These are phyloP conservation scores for Oxyruncus cristatus DNA, from an alignment of 2,113 vertebrate species.

Conservation along the genomic window DNA sequence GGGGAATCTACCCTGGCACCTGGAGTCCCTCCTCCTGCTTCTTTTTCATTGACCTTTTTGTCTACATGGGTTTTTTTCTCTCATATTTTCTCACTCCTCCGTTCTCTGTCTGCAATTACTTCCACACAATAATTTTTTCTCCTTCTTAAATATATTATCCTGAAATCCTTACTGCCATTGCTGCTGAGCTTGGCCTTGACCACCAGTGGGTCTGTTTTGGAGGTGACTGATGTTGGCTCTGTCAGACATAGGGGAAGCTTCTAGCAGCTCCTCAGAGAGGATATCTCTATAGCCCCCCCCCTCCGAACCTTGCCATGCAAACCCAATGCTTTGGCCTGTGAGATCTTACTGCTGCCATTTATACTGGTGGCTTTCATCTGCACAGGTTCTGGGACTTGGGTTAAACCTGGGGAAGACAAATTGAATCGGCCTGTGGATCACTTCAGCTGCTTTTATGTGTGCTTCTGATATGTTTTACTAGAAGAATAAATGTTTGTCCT, in stretches of 20 bases:
- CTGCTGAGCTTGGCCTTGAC: background rate
- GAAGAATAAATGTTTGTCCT: background rate
- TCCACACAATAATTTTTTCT: background rate
- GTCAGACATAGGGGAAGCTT: background rate
- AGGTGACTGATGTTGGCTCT: background rate
- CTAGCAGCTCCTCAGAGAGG: background rate
- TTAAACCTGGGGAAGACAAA: fast-evolving
- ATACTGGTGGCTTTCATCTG: background rate
- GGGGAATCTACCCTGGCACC: background rate
- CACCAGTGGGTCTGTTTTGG: background rate
- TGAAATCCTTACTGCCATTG: background rate
- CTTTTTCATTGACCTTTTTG: background rate
- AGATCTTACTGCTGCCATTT: background rate
- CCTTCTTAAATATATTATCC: background rate
- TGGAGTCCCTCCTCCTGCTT: background rate
- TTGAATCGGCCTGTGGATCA: fast-evolving
- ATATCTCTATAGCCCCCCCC: fast-evolving
- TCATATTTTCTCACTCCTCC: background rate
- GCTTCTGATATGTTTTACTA: background rate
- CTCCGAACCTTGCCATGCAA: background rate
- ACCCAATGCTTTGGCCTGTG: background rate
- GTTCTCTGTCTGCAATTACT: background rate
- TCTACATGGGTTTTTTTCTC: background rate
- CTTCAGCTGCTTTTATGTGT: background rate
- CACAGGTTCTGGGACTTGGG: background rate